Evolutionary conservation across 1,140 invertebrate genomes (phyloP), one percentile per base, ranked within the genome.

Genomic region (Trypoxylus dichotomus): DNA sequence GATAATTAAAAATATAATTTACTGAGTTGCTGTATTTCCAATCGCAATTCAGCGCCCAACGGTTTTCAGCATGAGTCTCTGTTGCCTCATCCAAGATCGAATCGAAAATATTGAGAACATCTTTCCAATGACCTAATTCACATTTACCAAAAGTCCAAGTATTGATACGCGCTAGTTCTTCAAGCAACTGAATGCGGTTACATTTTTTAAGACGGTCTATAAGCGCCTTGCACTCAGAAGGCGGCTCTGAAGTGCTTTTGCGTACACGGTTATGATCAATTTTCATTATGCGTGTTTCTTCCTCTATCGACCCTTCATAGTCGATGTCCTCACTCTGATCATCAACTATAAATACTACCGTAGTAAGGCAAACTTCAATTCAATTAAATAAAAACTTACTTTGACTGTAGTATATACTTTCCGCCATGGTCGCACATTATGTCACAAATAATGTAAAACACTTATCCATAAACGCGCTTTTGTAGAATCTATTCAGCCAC

Each of bases 101-200:
- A 87, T 97, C 95, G 88, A 94, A 95, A 21, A 92, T 89, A 87
- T 96, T 95, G 41, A 97, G 87, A 5, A 96, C 92, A 88, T 96
- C 94, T 75, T 94, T 94, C 95, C 95, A 97, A 85, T 97, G 95
- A 83, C 94, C 95, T 11, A 97, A 87, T 87, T 97, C 95, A 87
- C 95, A 96, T 90, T 97, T 97, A 76, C 95, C 95, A 87, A 93
- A 96, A 41, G 94, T 95, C 95, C 95, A 97, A 37, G 93, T 91
- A 82, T 94, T 94, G 79, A 96, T 92, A 78, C 91, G 90, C 79
- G 91, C 91, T 27, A 97, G 84, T 85, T 94, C 94, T 76, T 90
- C 88, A 1, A 94, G 85, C 41, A 96, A 86, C 84, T 95, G 93
- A 78, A 91, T 87, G 79, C 92, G 89, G 58, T 90, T 90, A 84